Percentiles rank a stretch among this genome's conserved stretches.
These are phyloP conservation scores for Metridium senile DNA, from an alignment of 92 coral and sea anemone genomes.

Conservation along the genomic window DNA sequence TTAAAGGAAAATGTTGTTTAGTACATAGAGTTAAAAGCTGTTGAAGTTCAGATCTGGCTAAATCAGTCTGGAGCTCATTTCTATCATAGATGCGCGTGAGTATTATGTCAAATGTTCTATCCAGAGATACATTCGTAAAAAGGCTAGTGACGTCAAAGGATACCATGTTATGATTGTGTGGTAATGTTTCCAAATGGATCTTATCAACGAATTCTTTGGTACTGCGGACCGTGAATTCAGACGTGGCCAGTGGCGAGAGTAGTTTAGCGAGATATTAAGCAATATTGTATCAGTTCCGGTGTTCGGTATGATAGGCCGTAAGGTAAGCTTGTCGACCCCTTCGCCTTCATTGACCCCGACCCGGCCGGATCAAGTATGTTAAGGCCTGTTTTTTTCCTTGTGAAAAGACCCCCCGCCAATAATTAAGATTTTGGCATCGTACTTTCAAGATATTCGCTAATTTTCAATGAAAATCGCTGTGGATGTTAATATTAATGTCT, in stretches of 20 bases:
- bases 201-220: conserved; percentile 11
- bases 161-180: not conserved
- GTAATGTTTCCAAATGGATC: conserved; percentile 5
- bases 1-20: too few species aligned
- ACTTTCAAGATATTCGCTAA: too few species aligned
- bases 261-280: conserved; percentile 11
- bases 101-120: not conserved
- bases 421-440: too few species aligned
- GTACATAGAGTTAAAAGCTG: too few species aligned
- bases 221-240: conserved; percentile 11
- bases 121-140: conserved; percentile 9
- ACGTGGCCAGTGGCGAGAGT: conserved; percentile 8
- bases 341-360: conserved; percentile 19
- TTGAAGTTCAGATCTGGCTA: too few species aligned
- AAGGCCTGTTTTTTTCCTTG: too few species aligned
- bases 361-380: too few species aligned
- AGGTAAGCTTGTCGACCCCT: conserved; percentile 9
- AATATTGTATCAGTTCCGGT: conserved; percentile 7
- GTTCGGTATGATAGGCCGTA: conserved; percentile 15
- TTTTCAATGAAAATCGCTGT: too few species aligned
- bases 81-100: conserved; percentile 13
- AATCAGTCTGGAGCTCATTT: too few species aligned
- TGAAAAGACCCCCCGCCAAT: too few species aligned
- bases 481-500: too few species aligned
- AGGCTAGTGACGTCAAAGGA: conserved; percentile 12